Evolutionary conservation across 2,888 invertebrate genomes (phyloP), one percentile per base, ranked within the genome.

Genomic region (Stenichneumon culpator): DNA sequence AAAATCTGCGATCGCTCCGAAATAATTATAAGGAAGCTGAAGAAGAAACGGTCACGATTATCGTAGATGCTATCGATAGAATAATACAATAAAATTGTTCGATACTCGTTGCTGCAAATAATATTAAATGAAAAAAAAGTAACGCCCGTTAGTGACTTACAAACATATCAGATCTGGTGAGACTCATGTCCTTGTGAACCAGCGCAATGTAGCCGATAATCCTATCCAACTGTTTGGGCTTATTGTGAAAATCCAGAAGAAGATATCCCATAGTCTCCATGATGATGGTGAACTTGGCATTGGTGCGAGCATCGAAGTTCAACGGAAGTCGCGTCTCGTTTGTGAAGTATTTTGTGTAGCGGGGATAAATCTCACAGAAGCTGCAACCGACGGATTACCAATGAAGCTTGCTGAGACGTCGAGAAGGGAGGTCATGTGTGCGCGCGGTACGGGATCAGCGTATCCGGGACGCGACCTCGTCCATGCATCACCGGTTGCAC

Each of bases 151-250:
- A 57, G 22, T 54, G 57, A 77, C 83, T 69, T 87, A 90, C 91
- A 44, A 63, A 72, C 75, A 92, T 85, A 81, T 92, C 91, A 57
- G 86, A 72, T 72, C 86, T 86, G 4, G 70, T 22, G 1, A 92
- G 87, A 52, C 80, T 80, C 91, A 92, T 92, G 60, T 92, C 91
- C 84, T 92, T 92, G 84, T 92, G 92, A 25, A 90, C 82, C 91
- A 92, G 90, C 28, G 90, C 92, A 28, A 91, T 72, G 54, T 92
- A 91, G 36, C 90, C 90, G 39, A 91, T 86, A 6, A 90, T 81
- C 60, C 84, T 87, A 81, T 90, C 87, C 7, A 90, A 86, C 75
- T 89, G 87, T 50, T 87, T 89, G 3, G 88, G 89, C 72, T 90
- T 90, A 19, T 89, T 86, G 68, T 90, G 85, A 83, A 89, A 91